These are phyloP conservation scores for Crossaster papposus DNA, from an alignment of 53 echinoderm and acorn worm genomes.

Conservation along the genomic window DNA sequence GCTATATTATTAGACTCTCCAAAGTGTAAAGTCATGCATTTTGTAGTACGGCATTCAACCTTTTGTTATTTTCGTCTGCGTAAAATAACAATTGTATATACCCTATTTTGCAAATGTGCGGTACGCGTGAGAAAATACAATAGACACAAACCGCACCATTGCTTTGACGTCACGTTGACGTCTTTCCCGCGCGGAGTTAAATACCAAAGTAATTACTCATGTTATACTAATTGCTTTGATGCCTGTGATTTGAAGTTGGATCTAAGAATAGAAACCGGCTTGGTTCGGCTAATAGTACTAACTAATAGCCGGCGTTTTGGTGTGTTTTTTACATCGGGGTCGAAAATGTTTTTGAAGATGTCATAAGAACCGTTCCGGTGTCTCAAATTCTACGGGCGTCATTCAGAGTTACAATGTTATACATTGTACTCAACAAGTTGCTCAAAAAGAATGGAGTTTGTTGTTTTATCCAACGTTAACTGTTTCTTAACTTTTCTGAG, in stretches of 20 bases:
- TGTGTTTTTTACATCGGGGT: background rate
- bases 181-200: background rate
- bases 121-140: background rate
- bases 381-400: too few species aligned
- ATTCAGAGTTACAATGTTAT: too few species aligned
- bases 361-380: background rate
- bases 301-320: too few species aligned
- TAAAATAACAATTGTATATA: background rate
- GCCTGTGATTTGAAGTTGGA: background rate
- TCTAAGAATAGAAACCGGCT: background rate
- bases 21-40: too few species aligned
- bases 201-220: conserved; percentile 42
- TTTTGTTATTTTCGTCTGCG: background rate
- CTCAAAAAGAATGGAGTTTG: too few species aligned
- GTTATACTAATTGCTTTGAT: background rate
- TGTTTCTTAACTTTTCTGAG: too few species aligned
- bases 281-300: background rate
- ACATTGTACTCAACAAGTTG: too few species aligned
- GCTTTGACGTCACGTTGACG: conserved; percentile 52
- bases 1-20: too few species aligned
- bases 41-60: background rate
- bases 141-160: background rate
- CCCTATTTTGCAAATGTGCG: background rate
- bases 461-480: too few species aligned
- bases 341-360: background rate